Evolutionary conservation across 2,888 invertebrate genomes (phyloP), one percentile per base, ranked within the genome.

Genomic region (Apotomis capreana): DNA sequence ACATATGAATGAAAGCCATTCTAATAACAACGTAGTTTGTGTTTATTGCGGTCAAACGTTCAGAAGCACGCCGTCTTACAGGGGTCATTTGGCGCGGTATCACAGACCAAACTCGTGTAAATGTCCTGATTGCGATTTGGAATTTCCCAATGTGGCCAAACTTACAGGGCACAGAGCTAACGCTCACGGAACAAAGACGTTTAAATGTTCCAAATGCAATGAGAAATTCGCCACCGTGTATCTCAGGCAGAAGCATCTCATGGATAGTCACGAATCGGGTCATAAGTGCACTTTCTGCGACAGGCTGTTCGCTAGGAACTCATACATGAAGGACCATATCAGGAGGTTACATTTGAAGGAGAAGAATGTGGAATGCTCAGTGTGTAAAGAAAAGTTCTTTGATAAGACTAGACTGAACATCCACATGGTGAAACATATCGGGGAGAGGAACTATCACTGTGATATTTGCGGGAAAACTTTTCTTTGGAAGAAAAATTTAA

Each of bases 391-490:
- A 52, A 74, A 65, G 71, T 76, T 76, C 40, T 77, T 75, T 49
- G 70, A 73, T 12, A 70, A 70, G 46, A 68, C 69, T 5, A 44
- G 70, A 26, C 46, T 77, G 55, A 77, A 74, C 46, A 60, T 74
- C 12, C 90, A 89, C 74, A 83, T 83, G 73, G 83, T 81, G 71
- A 82, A 81, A n/a, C 91, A 90, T 75, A 81, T 82, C 36, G 85
- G 85, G 59, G 88, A 89, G 3, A 85, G 84, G 0, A 81, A 82
- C 4, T 89, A 87, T 74, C 85, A 91, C 57, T 94, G 94, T 73
- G 89, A 92, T 54, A 82, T 89, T 12, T 94, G 94, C 74, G 87
- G 89, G 0, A 88, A 88, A 67, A 89, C 87, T 79, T 87, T 93
- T 70, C 84, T 89, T 5, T 89, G 91, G 54, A 89, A 89, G 74